Conservation (phyloP, 2,113 vertebrate genomes). For the Camelus bactrianus region DNA sequence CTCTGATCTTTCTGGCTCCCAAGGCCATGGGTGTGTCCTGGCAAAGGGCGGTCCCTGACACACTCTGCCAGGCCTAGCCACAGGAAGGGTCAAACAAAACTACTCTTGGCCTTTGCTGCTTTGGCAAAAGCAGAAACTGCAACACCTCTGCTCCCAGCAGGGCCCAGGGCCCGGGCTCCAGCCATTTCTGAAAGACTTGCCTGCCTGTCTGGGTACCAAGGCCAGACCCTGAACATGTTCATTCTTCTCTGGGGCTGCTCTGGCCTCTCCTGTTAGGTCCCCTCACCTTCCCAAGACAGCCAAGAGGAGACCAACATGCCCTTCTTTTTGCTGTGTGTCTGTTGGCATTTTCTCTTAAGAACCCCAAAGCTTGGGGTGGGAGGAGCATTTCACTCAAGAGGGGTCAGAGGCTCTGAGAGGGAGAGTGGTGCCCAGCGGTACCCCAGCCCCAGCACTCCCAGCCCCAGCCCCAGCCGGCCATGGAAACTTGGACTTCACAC, state of each 20-base stretch:
- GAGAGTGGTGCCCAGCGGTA: accelerated
- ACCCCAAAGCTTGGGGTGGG: background rate
- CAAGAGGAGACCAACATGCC: background rate
- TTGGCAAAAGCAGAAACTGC: constrained; percentile 1
- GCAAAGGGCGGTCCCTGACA: accelerated
- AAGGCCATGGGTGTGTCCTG: background rate
- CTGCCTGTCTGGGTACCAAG: background rate
- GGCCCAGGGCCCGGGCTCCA: background rate
- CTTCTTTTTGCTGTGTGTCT: background rate
- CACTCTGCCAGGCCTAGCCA: background rate
- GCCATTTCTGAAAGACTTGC: background rate
- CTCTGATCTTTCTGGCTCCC: background rate
- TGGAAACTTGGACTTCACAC: background rate
- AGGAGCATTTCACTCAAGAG: background rate
- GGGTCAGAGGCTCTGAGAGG: background rate
- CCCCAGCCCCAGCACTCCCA: too few species aligned
- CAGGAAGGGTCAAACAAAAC: background rate
- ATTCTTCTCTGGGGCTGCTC: background rate
- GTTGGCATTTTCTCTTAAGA: background rate
- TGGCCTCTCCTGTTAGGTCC: background rate
- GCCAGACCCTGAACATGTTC: background rate
- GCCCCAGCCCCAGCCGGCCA: accelerated
- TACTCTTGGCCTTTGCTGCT: background rate
- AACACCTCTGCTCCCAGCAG: background rate
- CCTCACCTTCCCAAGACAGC: background rate